Percentiles rank a stretch among this genome's conserved stretches.
Evolutionary conservation across 2,113 vertebrate species (phyloP).

Genomic region (Cromileptes altivelis): DNA sequence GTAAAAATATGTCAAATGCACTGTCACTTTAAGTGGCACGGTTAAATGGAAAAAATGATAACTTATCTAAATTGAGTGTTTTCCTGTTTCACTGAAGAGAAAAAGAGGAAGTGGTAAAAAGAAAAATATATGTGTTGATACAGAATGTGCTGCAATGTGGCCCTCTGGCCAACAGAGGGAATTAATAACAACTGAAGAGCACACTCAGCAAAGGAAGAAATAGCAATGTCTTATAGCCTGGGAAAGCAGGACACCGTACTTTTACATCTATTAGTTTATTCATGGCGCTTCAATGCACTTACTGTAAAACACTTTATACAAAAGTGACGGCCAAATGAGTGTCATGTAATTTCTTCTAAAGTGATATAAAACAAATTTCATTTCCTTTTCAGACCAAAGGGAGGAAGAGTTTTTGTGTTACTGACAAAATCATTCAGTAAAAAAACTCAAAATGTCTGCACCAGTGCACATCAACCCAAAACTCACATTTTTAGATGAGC

Average conservation of each 20-base stretch:
- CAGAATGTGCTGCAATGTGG: constrained; percentile 4
- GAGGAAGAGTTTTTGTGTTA: neutral
- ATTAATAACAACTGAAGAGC: neutral
- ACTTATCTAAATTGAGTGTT: neutral
- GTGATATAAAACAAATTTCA: neutral
- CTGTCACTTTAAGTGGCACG: neutral
- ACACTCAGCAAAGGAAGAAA: neutral
- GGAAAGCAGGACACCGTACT: neutral
- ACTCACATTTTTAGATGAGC: no score
- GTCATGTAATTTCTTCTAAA: neutral
- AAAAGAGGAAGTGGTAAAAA: neutral
- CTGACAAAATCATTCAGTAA: neutral
- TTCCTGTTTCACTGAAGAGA: neutral
- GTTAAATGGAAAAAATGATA: constrained; percentile 7
- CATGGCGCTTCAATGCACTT: neutral
- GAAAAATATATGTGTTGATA: neutral
- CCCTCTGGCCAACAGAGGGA: constrained; percentile 25
- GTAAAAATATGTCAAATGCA: constrained; percentile 13
- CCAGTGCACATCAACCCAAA: no score
- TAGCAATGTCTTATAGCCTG: neutral
- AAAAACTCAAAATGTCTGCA: neutral
- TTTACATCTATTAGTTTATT: neutral
- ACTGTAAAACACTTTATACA: neutral
- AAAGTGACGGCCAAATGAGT: neutral
- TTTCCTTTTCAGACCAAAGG: neutral